Conservation (phyloP, 92 coral and sea anemone species). For the Palythoa grandiflora region DNA sequence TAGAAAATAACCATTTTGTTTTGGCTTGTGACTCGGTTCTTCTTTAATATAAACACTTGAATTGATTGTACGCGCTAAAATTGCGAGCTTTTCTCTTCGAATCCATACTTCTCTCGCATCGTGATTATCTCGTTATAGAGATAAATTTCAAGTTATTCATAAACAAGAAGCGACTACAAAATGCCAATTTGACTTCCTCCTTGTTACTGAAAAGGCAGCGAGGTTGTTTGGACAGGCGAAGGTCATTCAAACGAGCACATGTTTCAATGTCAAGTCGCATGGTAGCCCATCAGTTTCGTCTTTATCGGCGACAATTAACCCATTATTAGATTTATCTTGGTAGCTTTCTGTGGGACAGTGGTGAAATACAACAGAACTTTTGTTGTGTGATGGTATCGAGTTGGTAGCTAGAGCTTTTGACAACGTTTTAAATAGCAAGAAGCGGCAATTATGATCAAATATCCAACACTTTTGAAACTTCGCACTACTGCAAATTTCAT, state of each 20-base stretch:
- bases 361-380: neutral
- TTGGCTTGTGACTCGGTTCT: slow-evolving; percentile 1
- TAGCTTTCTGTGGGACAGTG: slow-evolving; percentile 13
- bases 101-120: neutral
- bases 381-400: slow-evolving; percentile 3
- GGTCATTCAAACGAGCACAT: slow-evolving; percentile 34
- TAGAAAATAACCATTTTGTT: neutral
- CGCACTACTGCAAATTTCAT: neutral
- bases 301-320: slow-evolving; percentile 22
- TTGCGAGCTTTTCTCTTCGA: slow-evolving; percentile 8
- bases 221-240: neutral
- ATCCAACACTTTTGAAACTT: neutral
- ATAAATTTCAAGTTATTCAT: slow-evolving; percentile 4
- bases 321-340: slow-evolving; percentile 32
- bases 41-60: slow-evolving; percentile 24
- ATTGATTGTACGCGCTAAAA: neutral
- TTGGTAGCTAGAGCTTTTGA: neutral
- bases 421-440: neutral
- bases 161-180: neutral
- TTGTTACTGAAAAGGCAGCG: neutral
- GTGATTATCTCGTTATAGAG: neutral
- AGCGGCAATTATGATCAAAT: neutral
- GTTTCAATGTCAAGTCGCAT: slow-evolving; percentile 28
- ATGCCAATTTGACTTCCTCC: neutral
- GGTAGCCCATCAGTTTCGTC: slow-evolving; percentile 1